Percentiles rank a stretch among this genome's conserved stretches.
These are phyloP conservation scores for Agrotis puta DNA, from an alignment of 2,888 invertebrate species.

Conservation along the genomic window DNA sequence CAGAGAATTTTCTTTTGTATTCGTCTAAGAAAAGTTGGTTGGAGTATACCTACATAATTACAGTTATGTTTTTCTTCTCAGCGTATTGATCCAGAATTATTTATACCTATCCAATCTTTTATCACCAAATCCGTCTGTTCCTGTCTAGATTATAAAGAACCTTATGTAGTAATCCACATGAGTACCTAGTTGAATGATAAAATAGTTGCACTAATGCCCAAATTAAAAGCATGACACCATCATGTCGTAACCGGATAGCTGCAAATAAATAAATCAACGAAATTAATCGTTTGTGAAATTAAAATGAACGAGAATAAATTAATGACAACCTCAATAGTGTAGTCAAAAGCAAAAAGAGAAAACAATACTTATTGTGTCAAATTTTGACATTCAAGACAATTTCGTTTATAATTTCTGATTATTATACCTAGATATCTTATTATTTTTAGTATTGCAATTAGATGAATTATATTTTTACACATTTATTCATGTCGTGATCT, in stretches of 20 bases:
- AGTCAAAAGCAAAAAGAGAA: neutral
- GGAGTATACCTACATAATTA: no score
- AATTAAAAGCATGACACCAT: slow-evolving; percentile 54
- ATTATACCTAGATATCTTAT: neutral
- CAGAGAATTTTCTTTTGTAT: neutral
- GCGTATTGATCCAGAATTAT: neutral
- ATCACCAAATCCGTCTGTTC: slow-evolving; percentile 14
- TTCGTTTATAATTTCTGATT: slow-evolving; percentile 12
- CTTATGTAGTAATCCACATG: slow-evolving; percentile 13
- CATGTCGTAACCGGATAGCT: slow-evolving; percentile 1
- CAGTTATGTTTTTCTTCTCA: neutral
- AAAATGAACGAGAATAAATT: neutral
- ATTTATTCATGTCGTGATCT: slow-evolving; percentile 40
- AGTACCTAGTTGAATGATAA: slow-evolving; percentile 29
- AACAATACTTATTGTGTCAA: slow-evolving; percentile 11
- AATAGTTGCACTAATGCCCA: slow-evolving; percentile 23
- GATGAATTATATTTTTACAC: slow-evolving; percentile 43
- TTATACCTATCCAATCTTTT: neutral
- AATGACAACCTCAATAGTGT: slow-evolving; percentile 13
- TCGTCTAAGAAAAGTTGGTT: no score
- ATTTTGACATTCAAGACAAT: slow-evolving; percentile 25
- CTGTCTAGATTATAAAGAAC: slow-evolving; percentile 1
- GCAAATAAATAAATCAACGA: slow-evolving; percentile 29
- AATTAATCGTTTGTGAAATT: slow-evolving; percentile 12
- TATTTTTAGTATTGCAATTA: slow-evolving; percentile 37